Evolutionary conservation across 2,797 vertebrate genomes (phyloP).

Genomic region (Gallinago nigripennis): DNA sequence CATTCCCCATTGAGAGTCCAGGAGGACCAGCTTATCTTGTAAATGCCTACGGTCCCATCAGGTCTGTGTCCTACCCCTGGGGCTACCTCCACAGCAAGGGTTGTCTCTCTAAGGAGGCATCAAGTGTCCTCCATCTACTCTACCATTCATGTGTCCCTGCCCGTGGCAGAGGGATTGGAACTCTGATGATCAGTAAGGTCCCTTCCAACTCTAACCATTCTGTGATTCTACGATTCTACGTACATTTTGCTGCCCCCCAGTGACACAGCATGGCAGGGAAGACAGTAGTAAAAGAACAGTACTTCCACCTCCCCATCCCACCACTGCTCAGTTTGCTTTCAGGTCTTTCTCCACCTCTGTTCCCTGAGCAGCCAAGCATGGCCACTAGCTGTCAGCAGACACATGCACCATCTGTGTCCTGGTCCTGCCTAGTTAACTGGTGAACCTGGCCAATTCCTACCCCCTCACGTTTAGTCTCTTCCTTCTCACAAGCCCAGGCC

Average conservation of each 20-base stretch:
- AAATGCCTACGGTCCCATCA: background rate
- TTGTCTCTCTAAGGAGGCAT: background rate
- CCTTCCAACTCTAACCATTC: too few species aligned
- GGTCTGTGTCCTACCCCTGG: background rate
- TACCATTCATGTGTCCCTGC: rapidly evolving
- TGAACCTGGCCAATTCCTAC: background rate
- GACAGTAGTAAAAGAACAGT: background rate
- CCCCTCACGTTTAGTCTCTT: background rate
- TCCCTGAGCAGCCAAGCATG: background rate
- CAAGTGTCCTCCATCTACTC: background rate
- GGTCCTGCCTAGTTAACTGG: background rate
- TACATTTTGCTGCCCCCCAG: background rate
- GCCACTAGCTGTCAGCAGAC: background rate
- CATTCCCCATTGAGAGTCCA: rapidly evolving
- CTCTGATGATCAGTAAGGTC: too few species aligned
- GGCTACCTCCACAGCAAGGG: background rate
- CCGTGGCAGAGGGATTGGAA: too few species aligned
- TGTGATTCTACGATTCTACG: too few species aligned
- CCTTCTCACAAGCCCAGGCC: background rate
- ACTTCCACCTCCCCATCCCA: background rate
- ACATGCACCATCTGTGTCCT: background rate
- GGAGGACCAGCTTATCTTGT: background rate
- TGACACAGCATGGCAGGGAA: rapidly evolving
- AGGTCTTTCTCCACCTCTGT: background rate
- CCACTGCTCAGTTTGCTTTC: background rate